A percentile compares a stretch with the other conserved stretches of the same genome.
phyloP scores from a whole-genome alignment of 2,888 invertebrate species.

The Drosophila borborema region DNA sequence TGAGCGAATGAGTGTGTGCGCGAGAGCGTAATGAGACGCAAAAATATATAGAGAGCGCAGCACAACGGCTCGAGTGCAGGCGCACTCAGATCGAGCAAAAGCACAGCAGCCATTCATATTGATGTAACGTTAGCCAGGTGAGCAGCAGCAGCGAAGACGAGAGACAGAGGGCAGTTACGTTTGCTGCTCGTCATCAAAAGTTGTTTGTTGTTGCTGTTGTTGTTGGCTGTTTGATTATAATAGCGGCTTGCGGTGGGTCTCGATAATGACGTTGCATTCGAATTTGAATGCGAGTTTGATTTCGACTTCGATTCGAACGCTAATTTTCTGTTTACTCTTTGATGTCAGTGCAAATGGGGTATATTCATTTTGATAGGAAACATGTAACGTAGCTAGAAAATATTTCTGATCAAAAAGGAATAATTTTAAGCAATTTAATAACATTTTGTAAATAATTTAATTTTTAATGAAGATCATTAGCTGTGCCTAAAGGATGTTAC shows the following conservation, averaged over 20 bases:
- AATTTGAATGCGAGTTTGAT: conserved; percentile 68
- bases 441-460: neutral
- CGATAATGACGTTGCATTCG: conserved; percentile 73
- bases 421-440: neutral
- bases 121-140: conserved; percentile 77
- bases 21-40: conserved; percentile 15
- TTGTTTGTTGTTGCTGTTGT: conserved; percentile 45
- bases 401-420: neutral
- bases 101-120: conserved; percentile 61
- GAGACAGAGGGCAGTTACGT: conserved; percentile 30
- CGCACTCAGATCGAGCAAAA: conserved; percentile 48
- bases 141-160: conserved; percentile 22
- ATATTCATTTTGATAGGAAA: neutral
- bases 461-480: neutral
- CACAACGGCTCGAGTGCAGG: conserved; percentile 38
- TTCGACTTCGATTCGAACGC: conserved; percentile 63
- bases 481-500: neutral
- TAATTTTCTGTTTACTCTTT: conserved; percentile 61
- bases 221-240: conserved; percentile 68
- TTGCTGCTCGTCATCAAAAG: conserved; percentile 60
- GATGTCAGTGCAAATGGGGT: neutral
- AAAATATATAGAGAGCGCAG: conserved; percentile 7
- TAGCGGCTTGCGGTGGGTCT: conserved; percentile 79
- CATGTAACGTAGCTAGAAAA: neutral
- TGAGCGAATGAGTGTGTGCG: conserved; percentile 2